These are phyloP conservation scores for Gymnarchus niloticus DNA, from an alignment of 2,113 vertebrate genomes.

Conservation along the genomic window DNA sequence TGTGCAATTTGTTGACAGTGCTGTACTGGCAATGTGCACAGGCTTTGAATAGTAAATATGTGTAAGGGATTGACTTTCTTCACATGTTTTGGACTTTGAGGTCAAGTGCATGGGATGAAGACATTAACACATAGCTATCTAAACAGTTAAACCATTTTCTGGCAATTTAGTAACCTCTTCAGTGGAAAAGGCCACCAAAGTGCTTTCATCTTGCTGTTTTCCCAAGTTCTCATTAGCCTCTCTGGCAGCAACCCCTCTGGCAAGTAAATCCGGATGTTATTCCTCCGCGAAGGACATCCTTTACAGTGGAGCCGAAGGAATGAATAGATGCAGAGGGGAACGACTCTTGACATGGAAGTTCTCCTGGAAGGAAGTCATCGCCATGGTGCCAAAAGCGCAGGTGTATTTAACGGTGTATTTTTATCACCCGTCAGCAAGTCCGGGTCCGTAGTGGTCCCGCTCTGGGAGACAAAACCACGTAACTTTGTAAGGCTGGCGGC, in stretches of 20 bases:
- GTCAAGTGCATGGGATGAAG: constrained; percentile 28
- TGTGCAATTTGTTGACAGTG: not conserved
- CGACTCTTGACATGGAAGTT: constrained; percentile 48
- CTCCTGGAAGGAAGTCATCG: constrained; percentile 46
- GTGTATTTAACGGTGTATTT: constrained; percentile 33
- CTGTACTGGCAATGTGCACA: not conserved
- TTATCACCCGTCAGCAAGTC: not conserved
- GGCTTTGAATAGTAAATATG: not conserved
- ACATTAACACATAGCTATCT: not conserved
- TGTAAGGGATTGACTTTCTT: constrained; percentile 38
- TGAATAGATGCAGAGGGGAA: constrained; percentile 43
- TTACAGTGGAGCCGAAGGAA: constrained; percentile 36
- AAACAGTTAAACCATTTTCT: not conserved
- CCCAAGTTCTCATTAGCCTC: not conserved
- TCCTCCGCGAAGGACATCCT: constrained; percentile 53
- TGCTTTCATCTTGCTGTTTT: constrained; percentile 47
- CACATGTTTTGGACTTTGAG: constrained; percentile 45
- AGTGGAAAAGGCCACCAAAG: constrained; percentile 45
- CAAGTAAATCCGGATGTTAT: constrained; percentile 59
- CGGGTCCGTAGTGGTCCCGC: no score
- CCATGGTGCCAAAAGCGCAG: constrained; percentile 22
- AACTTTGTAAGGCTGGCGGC: not conserved
- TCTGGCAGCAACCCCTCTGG: constrained; percentile 35
- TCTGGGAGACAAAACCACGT: not conserved
- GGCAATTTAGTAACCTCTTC: not conserved